phyloP scores from a whole-genome alignment of 2,888 invertebrate species.

The Phortica magna region DNA sequence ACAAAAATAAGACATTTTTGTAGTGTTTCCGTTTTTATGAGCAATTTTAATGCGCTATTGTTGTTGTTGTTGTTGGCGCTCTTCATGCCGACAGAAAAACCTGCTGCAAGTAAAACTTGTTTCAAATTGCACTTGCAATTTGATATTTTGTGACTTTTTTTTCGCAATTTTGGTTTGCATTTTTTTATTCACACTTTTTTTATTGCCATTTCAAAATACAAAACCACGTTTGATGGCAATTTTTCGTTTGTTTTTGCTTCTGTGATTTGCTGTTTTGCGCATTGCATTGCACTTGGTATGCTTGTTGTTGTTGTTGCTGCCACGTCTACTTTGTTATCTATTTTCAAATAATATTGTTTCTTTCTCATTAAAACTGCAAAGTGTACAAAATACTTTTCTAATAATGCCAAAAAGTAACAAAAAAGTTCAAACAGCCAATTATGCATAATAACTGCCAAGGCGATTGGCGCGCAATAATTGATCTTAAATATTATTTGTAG shows the following conservation, averaged over 20 bases:
- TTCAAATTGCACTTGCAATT: not conserved
- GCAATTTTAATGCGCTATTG: not conserved
- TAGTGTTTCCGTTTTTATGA: not conserved
- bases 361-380: not conserved
- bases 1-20: not conserved
- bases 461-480: not conserved
- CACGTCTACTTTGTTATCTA: not conserved
- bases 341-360: not conserved
- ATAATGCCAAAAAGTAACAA: not conserved
- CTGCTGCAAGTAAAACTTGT: conserved; percentile 3
- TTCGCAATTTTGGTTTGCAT: conserved; percentile 48
- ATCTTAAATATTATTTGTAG: not conserved
- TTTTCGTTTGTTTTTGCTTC: not conserved
- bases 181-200: conserved; percentile 29
- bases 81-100: conserved; percentile 5
- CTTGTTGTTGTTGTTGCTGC: not conserved
- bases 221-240: not conserved
- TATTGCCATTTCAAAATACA: conserved; percentile 48
- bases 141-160: conserved; percentile 38
- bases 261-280: not conserved
- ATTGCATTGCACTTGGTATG: not conserved
- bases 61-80: conserved; percentile 38
- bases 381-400: not conserved
- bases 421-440: not conserved
- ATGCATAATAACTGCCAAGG: conserved; percentile 8